Conservation (phyloP, 2,797 vertebrate genomes). For the Hydrocynus forskahlii region DNA sequence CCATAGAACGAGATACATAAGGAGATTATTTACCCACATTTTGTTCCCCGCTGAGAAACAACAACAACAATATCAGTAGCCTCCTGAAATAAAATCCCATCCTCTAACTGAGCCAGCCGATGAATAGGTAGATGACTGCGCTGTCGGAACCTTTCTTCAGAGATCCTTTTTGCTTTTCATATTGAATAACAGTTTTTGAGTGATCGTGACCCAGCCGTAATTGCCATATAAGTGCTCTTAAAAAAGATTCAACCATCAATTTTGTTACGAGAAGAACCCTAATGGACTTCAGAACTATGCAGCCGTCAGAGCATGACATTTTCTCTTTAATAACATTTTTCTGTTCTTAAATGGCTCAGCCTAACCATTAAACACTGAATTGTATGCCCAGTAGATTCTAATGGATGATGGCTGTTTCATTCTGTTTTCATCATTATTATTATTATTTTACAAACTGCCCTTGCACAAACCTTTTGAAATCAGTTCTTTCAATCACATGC, state of each 20-base stretch:
- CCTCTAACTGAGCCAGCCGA: constrained; percentile 32
- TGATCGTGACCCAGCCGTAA: constrained; percentile 32
- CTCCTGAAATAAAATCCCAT: constrained; percentile 22
- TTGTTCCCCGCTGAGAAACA: not conserved
- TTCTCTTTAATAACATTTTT: constrained; percentile 20
- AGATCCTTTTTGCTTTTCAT: not conserved
- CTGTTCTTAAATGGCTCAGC: not conserved
- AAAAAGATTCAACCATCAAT: constrained; percentile 40
- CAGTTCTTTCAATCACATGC: not conserved
- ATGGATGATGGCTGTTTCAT: not conserved
- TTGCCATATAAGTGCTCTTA: constrained; percentile 50
- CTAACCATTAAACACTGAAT: not conserved
- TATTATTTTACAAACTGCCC: too few species aligned
- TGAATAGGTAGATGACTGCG: constrained; percentile 30
- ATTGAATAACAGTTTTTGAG: constrained; percentile 35
- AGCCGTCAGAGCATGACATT: constrained; percentile 23
- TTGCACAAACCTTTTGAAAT: not conserved
- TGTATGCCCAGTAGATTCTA: not conserved
- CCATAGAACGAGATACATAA: not conserved
- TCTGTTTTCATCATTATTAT: not conserved
- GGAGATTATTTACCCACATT: not conserved
- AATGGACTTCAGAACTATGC: constrained; percentile 26
- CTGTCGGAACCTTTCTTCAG: constrained; percentile 39
- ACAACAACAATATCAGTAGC: not conserved
- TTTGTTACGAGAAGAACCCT: constrained; percentile 26